Conservation (phyloP, 2,113 vertebrate species). For the Chaetodon auriga region DNA sequence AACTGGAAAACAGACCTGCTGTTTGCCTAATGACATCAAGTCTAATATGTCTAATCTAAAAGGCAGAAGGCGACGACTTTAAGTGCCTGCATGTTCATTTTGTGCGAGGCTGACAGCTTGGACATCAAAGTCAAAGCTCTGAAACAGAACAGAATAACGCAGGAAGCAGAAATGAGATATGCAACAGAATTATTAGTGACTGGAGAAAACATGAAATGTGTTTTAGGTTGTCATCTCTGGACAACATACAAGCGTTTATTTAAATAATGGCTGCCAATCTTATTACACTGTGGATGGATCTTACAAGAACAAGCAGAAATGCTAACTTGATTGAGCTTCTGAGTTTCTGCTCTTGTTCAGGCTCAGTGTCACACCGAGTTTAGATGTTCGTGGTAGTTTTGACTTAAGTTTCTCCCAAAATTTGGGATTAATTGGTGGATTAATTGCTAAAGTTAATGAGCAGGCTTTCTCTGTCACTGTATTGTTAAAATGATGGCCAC, state of each 20-base stretch:
- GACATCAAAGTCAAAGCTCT: constrained; percentile 13
- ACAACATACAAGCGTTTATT: constrained; percentile 1
- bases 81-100: constrained; percentile 29
- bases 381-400: neutral
- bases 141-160: neutral
- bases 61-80: neutral
- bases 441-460: neutral
- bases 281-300: neutral
- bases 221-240: neutral
- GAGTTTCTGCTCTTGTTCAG: neutral
- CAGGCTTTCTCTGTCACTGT: neutral
- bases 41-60: constrained; percentile 31
- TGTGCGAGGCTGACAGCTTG: constrained; percentile 36
- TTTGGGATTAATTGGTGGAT: neutral
- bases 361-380: neutral
- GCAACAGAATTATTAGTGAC: neutral
- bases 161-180: neutral
- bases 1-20: constrained; percentile 22
- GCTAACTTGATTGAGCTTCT: neutral
- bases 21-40: constrained; percentile 41
- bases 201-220: neutral
- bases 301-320: neutral
- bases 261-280: constrained; percentile 16
- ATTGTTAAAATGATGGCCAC: neutral
- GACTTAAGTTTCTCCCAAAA: neutral